Base-by-base conservation (phyloP, 2,888 invertebrate species). In the Vandiemenella viatica region DNA sequence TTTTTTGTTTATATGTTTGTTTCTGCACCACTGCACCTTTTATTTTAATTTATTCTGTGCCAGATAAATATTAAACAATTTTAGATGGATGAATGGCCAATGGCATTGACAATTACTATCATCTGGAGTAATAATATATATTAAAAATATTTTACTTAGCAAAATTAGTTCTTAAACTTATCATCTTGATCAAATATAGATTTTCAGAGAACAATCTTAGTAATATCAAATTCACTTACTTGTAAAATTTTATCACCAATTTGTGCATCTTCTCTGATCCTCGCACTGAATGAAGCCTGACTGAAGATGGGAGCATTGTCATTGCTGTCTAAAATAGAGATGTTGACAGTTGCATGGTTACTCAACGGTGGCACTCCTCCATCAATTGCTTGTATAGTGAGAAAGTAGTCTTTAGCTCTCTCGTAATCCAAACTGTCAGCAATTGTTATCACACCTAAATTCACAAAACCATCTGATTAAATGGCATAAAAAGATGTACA, bases 321-420 rank as follows among this genome's bases (percentile, higher is more conserved):
- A 63, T 92, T 92, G 59, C 80, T 80, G 67, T 92, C 92, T 13
- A 76, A 68, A 16, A 92, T 76, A 6, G 88, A 82, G 55, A 95
- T 79, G 65, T 91, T 91, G 48, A 93, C 76, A 16, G 84, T 79
- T 4, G 91, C 87, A 55, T 87, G 81, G 65, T 88, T 89, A 63
- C 85, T 88, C 38, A 95, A 74, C 13, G 95, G 90, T 3, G 91
- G 91, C 15, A 76, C 74, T 6, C 93, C 93, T 0, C 87, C 85
- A 66, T 95, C 95, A 18, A 85, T 75, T 3, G 93, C 93, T 67
- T 91, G 85, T 54, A 92, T 82, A 0, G 90, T 90, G 47, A 95
- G 71, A 58, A 85, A 80, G 65, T 91, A 93, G 61, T 85, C 83
- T 55, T 78, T 78, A 0, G 87, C 82, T 55, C 83, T 76, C 68